Base-by-base conservation (phyloP, 2,888 invertebrate species). In the Liodrosophila aerea region DNA sequence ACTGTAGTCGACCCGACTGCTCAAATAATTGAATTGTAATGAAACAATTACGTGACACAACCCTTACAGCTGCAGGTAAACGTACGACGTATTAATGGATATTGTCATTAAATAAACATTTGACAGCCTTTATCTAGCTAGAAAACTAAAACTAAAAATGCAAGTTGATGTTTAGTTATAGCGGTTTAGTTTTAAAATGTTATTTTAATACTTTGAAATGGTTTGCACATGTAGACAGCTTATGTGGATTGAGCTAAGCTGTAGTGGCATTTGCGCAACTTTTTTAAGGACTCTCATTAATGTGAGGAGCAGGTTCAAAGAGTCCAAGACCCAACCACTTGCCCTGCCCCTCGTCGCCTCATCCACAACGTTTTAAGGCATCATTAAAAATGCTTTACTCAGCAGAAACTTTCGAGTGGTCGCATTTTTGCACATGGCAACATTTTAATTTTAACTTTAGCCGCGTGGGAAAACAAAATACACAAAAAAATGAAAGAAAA, bases 341-440 rank as follows among this genome's bases (percentile, higher is more conserved):
- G 7, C 34, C 13, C 7, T 0, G 13, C 9, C 1, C 13, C 1
- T 5, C n/a, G n/a, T 1, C n/a, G 1, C 18, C 16, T 16, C 1
- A 8, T n/a, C 39, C 43, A 36, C 50, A 65, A 54, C 72, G 64
- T 61, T 76, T 22, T 74, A 67, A 68, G 50, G 63, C 74, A 77
- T 80, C 85, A 85, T 81, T 81, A 81, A 82, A 85, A 81, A 70
- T 64, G 71, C 52, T 52, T 67, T 53, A 60, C 60, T 61, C 56
- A n/a, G 60, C 62, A 52, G 47, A 70, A 78, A 63, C 47, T 75
- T 68, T 75, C 47, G 62, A 77, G 85, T 64, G 62, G 52, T 61
- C 31, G 50, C 51, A 49, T 33, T 64, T 52, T 44, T 22, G 22
- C 45, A 56, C 47, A 54, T 73, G 64, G 63, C 13, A 50, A 41